Evolutionary conservation across 2,797 vertebrate genomes (phyloP), one percentile per base, ranked within the genome.

Genomic region (Galaxias olidus): DNA sequence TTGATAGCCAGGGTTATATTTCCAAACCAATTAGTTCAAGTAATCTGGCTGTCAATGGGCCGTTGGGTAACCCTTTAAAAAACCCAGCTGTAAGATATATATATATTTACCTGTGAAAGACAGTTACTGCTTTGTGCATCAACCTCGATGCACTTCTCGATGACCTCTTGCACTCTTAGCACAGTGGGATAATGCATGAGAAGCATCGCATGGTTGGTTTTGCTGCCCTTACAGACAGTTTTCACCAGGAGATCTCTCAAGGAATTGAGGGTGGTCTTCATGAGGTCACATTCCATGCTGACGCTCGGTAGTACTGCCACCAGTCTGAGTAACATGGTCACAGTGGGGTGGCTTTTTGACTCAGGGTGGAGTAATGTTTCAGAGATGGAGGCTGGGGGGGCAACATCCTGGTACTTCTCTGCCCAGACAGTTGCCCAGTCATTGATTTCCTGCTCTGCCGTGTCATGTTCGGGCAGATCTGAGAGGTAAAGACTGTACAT

Each of bases 381-480:
- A 19, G 95, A 94, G 44, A 98, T 95, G 51, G 96, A 97, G 18
- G 95, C 87, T 1, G 96, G 96, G 48, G 95, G 94, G 54, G 94
- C 91, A 13, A 90, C 87, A 48, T 98, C 96, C 81, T 96, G 96
- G 57, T 94, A 93, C 69, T 95, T 90, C 76, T 98, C 96, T 47
- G 91, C 92, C 97, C 97, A 99, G 47, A 95, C 93, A 9, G 94
- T 84, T 11, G 95, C 92, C 97, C 97, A 99, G 50, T 94, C 89
- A 8, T 94, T 95, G 65, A 98, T 92, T 68, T 98, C 95, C 9
- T 93, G 94, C 49, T 95, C 94, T 0, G 94, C 92, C 0, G 91
- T 92, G 47, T 98, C 96, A 0, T 95, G 94, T 17, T 98, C 96
- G 15, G 95, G 93, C 12, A 98, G 88, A 69, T 96, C 96, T 6